Evolutionary conservation across 2,113 vertebrate species (phyloP).

Genomic region (Chrysochloris asiatica): DNA sequence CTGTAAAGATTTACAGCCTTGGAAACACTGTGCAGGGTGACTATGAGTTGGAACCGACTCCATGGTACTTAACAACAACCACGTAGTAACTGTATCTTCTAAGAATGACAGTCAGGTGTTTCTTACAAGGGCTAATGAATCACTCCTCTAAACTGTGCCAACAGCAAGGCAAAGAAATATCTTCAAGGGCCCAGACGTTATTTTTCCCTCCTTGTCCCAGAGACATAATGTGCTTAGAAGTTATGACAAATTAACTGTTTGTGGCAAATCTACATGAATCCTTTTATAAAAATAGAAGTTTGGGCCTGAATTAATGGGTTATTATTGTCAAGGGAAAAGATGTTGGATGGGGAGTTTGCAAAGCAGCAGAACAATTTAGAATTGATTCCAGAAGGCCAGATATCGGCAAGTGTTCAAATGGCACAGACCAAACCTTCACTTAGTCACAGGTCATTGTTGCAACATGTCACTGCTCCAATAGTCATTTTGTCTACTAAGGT

Average conservation of each 20-base stretch:
- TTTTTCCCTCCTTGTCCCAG: constrained; percentile 57
- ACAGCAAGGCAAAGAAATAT: constrained; percentile 67
- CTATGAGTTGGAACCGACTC: too few species aligned
- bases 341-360: constrained; percentile 15
- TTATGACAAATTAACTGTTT: constrained; percentile 70
- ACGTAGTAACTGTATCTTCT: constrained; percentile 45
- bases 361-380: background rate
- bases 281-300: constrained; percentile 63
- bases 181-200: constrained; percentile 68
- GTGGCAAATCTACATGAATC: constrained; percentile 61
- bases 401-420: background rate
- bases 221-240: constrained; percentile 62
- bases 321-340: constrained; percentile 61
- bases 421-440: background rate
- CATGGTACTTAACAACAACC: too few species aligned
- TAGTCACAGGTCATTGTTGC: background rate
- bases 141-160: constrained; percentile 72
- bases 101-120: constrained; percentile 62
- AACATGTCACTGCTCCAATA: background rate
- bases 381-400: background rate
- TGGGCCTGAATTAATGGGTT: constrained; percentile 55
- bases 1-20: too few species aligned
- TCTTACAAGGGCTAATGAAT: constrained; percentile 70
- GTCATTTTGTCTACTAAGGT: background rate
- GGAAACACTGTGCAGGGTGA: too few species aligned